These are phyloP conservation scores for Albula goreensis DNA, from an alignment of 2,113 vertebrate species.

Conservation along the genomic window DNA sequence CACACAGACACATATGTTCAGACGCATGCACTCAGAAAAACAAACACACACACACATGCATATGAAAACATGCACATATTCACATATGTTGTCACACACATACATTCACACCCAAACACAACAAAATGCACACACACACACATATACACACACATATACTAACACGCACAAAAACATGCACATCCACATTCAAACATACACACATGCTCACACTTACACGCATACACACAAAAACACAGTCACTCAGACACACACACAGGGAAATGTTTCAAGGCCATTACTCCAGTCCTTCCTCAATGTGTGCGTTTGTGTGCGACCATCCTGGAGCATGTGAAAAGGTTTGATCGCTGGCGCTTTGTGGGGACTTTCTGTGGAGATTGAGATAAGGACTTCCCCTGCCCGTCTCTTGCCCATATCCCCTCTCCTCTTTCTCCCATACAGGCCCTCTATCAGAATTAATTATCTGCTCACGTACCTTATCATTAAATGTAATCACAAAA, in stretches of 20 bases:
- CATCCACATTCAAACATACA: no score
- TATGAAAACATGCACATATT: no score
- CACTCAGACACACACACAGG: no score
- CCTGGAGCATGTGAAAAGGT: not conserved
- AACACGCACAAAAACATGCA: not conserved
- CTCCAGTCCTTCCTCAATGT: not conserved
- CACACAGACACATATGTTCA: not conserved
- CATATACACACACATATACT: no score
- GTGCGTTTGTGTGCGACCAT: not conserved
- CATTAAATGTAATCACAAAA: conserved; percentile 53
- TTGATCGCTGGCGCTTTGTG: not conserved
- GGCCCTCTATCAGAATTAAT: conserved; percentile 48
- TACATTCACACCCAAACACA: no score
- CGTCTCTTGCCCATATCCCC: conserved; percentile 11
- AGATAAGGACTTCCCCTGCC: not conserved
- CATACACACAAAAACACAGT: no score
- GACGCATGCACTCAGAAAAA: no score
- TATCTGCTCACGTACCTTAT: conserved; percentile 52
- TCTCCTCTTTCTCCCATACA: conserved; percentile 42
- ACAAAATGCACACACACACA: no score
- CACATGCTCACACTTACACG: no score
- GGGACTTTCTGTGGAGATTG: not conserved
- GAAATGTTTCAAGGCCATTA: not conserved
- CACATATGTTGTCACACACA: no score
- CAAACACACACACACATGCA: no score